phyloP scores from a whole-genome alignment of 2,888 invertebrate species.

The Agrochola lychnidis region DNA sequence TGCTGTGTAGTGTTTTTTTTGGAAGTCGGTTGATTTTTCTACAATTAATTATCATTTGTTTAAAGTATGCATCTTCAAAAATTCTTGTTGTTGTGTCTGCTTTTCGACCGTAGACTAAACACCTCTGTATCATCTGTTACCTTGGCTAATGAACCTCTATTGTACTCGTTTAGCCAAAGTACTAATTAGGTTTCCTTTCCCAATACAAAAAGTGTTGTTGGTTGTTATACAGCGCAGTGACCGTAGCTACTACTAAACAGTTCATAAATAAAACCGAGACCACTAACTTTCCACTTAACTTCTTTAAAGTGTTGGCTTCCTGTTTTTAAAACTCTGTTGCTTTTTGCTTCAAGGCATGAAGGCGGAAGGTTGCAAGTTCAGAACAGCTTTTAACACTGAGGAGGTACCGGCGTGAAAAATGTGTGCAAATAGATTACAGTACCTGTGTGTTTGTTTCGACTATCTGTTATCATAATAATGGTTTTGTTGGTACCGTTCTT shows the following conservation, averaged over 20 bases:
- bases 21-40: no score
- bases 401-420: slow-evolving; percentile 63
- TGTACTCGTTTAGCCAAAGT: neutral
- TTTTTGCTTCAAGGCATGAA: slow-evolving; percentile 83
- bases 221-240: slow-evolving; percentile 68
- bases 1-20: no score
- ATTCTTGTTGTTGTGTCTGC: neutral
- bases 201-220: slow-evolving; percentile 24
- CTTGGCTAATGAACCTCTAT: neutral
- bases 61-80: neutral
- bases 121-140: neutral
- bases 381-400: slow-evolving; percentile 87
- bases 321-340: slow-evolving; percentile 86
- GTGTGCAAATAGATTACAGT: slow-evolving; percentile 34
- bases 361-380: slow-evolving; percentile 85
- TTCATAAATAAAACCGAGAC: slow-evolving; percentile 85
- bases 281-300: slow-evolving; percentile 89
- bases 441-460: slow-evolving; percentile 14
- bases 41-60: neutral
- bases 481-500: neutral
- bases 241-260: slow-evolving; percentile 80
- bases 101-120: neutral
- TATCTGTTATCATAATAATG: neutral
- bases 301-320: slow-evolving; percentile 88
- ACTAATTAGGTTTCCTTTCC: neutral